A percentile compares a stretch with the other conserved stretches of the same genome.
Evolutionary conservation across 2,888 invertebrate species (phyloP).

Genomic region (Dorcus parallelipipedus): DNA sequence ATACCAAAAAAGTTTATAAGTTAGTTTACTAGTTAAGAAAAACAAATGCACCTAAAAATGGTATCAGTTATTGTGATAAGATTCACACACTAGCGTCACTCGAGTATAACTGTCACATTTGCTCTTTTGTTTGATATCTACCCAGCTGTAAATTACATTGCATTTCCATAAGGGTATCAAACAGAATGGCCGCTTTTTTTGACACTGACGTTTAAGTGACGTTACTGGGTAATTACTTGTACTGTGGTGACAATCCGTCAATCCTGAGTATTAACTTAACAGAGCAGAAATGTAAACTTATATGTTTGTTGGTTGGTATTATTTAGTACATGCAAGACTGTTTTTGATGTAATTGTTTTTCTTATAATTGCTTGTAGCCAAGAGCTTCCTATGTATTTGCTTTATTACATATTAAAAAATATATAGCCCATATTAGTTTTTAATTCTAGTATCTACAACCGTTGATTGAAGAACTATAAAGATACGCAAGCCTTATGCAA

Average conservation of each 20-base stretch:
- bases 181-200: too few species aligned
- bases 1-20: slow-evolving; percentile 2
- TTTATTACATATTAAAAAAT: slow-evolving; percentile 27
- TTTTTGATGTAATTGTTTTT: not conserved
- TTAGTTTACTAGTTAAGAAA: slow-evolving; percentile 1
- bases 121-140: too few species aligned
- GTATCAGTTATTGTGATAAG: not conserved
- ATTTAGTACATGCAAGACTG: not conserved
- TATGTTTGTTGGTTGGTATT: not conserved
- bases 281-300: not conserved
- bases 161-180: too few species aligned
- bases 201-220: too few species aligned
- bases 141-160: too few species aligned
- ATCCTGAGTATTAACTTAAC: not conserved
- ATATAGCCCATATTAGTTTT: slow-evolving; percentile 10
- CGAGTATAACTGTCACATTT: too few species aligned
- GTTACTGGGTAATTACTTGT: too few species aligned
- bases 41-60: not conserved
- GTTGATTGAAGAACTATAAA: too few species aligned
- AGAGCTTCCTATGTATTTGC: slow-evolving; percentile 39
- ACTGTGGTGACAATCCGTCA: too few species aligned
- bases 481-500: too few species aligned
- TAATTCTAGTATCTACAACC: not conserved
- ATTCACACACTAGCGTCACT: too few species aligned
- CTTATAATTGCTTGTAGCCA: slow-evolving; percentile 34